Conservation (phyloP, 1,140 invertebrate species). For the Camponotus floridanus region DNA sequence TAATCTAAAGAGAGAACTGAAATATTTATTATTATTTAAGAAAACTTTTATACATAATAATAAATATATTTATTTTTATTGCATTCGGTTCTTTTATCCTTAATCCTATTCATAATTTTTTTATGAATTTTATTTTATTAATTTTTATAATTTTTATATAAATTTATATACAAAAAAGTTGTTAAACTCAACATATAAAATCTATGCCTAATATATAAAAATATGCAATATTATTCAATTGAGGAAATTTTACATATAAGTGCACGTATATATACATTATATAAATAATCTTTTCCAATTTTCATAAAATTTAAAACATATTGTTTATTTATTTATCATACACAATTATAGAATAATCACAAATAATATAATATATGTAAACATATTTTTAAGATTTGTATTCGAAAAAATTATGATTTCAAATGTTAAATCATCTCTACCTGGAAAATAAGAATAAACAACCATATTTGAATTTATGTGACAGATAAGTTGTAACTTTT, state of each 20-base stretch:
- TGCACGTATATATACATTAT: background rate
- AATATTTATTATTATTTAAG: too few relatives aligned
- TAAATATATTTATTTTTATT: too few relatives aligned
- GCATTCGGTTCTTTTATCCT: too few relatives aligned
- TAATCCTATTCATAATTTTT: too few relatives aligned
- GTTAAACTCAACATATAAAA: background rate
- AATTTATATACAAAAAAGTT: background rate
- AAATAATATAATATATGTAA: constrained; percentile 17
- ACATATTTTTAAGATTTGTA: background rate
- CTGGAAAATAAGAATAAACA: constrained; percentile 17
- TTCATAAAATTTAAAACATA: background rate
- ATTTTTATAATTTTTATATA: background rate
- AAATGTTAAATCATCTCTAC: constrained; percentile 2
- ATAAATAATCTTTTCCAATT: background rate
- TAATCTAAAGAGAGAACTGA: too few relatives aligned
- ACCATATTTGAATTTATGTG: background rate
- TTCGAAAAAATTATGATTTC: background rate
- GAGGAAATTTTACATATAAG: background rate
- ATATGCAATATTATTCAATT: background rate
- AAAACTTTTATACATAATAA: too few relatives aligned
- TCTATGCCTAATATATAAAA: background rate
- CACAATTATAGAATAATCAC: background rate
- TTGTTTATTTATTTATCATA: background rate
- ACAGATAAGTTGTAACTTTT: background rate
- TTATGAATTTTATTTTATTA: too few relatives aligned